Evolutionary conservation across 2,113 vertebrate species (phyloP).

Genomic region (Nycticryphes semicollaris): DNA sequence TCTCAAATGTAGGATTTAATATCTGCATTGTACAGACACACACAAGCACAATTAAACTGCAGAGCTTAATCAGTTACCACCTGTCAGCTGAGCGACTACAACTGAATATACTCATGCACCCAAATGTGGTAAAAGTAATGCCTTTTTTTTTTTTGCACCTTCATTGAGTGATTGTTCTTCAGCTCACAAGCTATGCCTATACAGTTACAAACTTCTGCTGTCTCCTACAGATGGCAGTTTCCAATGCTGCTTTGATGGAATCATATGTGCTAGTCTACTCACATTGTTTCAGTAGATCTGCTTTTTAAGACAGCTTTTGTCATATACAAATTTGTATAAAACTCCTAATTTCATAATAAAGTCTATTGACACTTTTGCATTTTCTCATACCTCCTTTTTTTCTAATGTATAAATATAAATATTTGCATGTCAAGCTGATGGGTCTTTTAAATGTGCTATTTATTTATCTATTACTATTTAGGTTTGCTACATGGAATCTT

Average conservation of each 20-base stretch:
- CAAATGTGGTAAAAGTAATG: background rate
- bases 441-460: background rate
- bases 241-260: background rate
- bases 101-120: accelerated
- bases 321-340: accelerated
- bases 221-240: background rate
- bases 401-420: background rate
- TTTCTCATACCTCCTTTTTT: background rate
- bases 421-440: background rate
- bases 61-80: background rate
- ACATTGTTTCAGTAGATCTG: accelerated
- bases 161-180: background rate
- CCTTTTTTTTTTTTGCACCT: accelerated
- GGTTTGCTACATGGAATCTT: background rate
- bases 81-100: background rate
- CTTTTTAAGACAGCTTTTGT: background rate
- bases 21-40: background rate
- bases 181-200: background rate
- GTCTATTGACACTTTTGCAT: accelerated
- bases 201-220: background rate
- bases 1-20: background rate
- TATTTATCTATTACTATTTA: background rate
- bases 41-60: background rate
- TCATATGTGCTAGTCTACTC: background rate
- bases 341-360: background rate